Evolutionary conservation across 2,888 invertebrate species (phyloP), one percentile per base, ranked within the genome.

Genomic region (Coleophora flavipennella): DNA sequence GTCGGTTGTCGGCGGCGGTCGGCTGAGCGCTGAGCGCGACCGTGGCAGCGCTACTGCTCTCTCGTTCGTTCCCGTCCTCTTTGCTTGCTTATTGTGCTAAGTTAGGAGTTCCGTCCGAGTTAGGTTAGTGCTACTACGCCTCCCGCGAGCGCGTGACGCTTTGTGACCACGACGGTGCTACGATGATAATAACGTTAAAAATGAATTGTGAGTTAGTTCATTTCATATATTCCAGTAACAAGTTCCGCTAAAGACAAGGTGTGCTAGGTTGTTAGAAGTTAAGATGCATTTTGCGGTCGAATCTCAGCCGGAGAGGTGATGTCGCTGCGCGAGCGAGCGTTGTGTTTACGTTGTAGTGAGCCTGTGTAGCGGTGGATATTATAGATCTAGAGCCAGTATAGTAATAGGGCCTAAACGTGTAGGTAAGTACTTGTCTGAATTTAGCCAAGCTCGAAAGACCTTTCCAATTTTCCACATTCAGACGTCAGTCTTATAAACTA

Each of bases 91-190:
- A 65, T 62, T 67, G 55, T 54, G 57, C 64, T 66, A 70, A 73
- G 58, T 76, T n/a, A n/a, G n/a, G n/a, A n/a, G n/a, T n/a, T n/a
- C n/a, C n/a, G n/a, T n/a, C n/a, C n/a, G n/a, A n/a, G n/a, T n/a
- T n/a, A n/a, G n/a, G n/a, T n/a, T 77, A 80, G 80, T 80, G 55
- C 55, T 66, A 52, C 62, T 49, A 65, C 69, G 63, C 51, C 63
- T 48, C 64, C 53, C 69, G 76, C 56, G 68, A 58, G 67, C 52
- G 75, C 51, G 53, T 59, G 67, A 65, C 76, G 77, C 59, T 67
- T 62, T 60, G 67, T 62, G 64, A 6, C 20, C 20, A 20, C 6
- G 3, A 4, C 20, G 20, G 33, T 38, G 46, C 6, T 36, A 39
- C 53, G 48, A 40, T 46, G 49, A 46, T 48, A 45, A 48, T 61